A percentile compares a stretch with the other conserved stretches of the same genome.
Conservation (phyloP, 2,888 invertebrate species). For the Vanessa cardui region DNA sequence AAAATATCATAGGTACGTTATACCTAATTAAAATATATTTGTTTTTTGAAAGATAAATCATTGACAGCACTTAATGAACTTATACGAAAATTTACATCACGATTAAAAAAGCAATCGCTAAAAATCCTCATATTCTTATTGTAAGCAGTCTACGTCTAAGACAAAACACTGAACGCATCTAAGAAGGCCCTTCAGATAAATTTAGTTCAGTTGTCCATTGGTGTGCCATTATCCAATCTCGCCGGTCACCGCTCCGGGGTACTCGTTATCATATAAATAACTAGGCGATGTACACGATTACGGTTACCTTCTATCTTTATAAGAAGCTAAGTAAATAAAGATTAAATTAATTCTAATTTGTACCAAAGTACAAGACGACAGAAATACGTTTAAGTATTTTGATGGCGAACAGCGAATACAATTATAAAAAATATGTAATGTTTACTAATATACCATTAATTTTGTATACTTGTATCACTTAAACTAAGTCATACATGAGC, state of each 20-base stretch:
- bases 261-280: constrained; percentile 30
- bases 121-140: background rate
- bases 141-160: constrained; percentile 17
- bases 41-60: too few species aligned
- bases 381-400: too few species aligned
- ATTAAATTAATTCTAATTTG: too few species aligned
- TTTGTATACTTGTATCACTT: too few species aligned
- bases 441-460: too few species aligned
- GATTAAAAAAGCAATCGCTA: background rate
- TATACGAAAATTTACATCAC: too few species aligned
- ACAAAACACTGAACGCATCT: constrained; percentile 24
- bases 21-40: too few species aligned
- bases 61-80: too few species aligned
- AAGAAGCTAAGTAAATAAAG: background rate
- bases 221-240: constrained; percentile 66
- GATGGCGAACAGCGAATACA: too few species aligned
- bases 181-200: constrained; percentile 52
- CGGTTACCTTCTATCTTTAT: background rate
- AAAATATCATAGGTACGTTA: too few species aligned
- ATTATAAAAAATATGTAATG: too few species aligned
- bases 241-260: constrained; percentile 61
- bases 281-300: constrained; percentile 4
- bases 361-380: background rate
- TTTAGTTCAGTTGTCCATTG: constrained; percentile 50
- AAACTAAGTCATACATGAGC: too few species aligned